Evolutionary conservation across 2,888 invertebrate species (phyloP), one percentile per base, ranked within the genome.

Genomic region (Andrena fulva): DNA sequence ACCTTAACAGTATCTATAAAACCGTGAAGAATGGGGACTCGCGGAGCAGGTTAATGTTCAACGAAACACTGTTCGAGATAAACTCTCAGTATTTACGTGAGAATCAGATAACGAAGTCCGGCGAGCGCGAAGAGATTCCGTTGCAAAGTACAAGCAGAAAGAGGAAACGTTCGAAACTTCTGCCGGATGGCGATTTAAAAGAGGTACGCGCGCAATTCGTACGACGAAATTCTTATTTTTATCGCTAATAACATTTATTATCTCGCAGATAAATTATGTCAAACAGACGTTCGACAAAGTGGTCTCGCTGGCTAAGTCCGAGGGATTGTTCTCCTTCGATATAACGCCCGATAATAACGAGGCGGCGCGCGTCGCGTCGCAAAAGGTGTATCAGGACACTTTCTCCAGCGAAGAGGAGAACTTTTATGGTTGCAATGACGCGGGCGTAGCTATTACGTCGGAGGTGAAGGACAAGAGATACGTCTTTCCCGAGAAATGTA

Each of bases 401-500:
- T 92, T 92, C 77, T 85, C 84, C 52, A 77, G 89, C 60, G 77
- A 88, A 71, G 76, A 91, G 62, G 87, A 78, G 52, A 92, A 93
- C 82, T 93, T 95, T 54, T 92, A 94, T 85, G 97, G 97, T 42
- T 95, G 95, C 7, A 97, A 97, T 90, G 93, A 94, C 68, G 94
- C 94, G 6, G 92, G 95, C 5, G 87, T 90, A 52, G 93, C 96
- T 68, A 92, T 96, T 29, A 93, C 95, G 88, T 95, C 95, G 85
- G 91, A 90, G 77, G 91, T 96, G 6, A 92, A 94, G 52, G 90
- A 93, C 29, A 93, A 95, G 20, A 90, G 92, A 73, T 97, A 95
- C 93, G 91, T 97, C 27, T 95, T 98, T 89, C 98, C 98, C 29
- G 93, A 95, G 75, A 94, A 95, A 62, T 96, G 96, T 84, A 94